Evolutionary conservation across 2,888 invertebrate genomes (phyloP).

Genomic region (Tetropium fuscum): DNA sequence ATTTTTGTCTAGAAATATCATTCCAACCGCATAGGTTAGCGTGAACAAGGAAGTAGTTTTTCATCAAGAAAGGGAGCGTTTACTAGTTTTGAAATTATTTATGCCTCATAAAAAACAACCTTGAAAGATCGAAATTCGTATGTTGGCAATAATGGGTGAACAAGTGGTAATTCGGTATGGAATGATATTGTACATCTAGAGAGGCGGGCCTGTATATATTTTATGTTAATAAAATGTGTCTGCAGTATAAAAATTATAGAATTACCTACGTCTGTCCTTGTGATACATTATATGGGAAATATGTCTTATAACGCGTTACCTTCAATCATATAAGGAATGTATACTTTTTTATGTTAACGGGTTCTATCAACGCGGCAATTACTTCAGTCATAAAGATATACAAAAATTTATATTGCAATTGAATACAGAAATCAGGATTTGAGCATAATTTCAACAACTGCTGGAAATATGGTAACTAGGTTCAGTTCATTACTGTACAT

Average conservation of each 20-base stretch:
- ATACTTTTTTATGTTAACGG: too few relatives aligned
- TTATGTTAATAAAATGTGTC: constrained; percentile 18
- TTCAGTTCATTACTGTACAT: too few relatives aligned
- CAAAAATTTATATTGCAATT: too few relatives aligned
- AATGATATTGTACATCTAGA: constrained; percentile 25
- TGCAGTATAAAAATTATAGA: constrained; percentile 1
- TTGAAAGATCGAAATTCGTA: constrained; percentile 3
- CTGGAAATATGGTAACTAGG: too few relatives aligned
- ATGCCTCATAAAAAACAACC: constrained; percentile 5
- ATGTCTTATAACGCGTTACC: too few relatives aligned
- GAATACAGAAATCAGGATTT: too few relatives aligned
- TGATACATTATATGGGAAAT: not conserved
- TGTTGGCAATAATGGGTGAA: not conserved
- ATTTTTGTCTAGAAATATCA: not conserved
- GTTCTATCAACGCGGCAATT: too few relatives aligned
- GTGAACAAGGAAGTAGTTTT: constrained; percentile 22
- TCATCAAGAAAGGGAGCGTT: not conserved
- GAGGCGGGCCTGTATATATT: constrained; percentile 17
- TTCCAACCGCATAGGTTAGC: not conserved
- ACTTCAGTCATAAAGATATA: too few relatives aligned
- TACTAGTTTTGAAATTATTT: not conserved
- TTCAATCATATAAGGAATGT: too few relatives aligned
- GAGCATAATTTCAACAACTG: too few relatives aligned
- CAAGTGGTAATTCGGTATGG: not conserved
- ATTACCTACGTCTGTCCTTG: not conserved